Evolutionary conservation across 2,797 vertebrate species (phyloP).

Genomic region (Fistularia tabacaria): DNA sequence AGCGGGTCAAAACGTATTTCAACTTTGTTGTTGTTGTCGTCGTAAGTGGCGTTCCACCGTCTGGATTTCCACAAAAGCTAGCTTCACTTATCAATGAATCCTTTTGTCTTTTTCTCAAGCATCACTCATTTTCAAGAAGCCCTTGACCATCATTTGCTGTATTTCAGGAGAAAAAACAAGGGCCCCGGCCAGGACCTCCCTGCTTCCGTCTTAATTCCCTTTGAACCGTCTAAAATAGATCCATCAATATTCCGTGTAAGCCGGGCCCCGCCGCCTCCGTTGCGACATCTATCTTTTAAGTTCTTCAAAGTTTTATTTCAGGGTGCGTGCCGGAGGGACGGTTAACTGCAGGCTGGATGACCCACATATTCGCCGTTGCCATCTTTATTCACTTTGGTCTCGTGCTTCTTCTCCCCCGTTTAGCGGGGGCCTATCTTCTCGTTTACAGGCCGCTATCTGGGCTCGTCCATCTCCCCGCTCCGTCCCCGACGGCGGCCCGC

Average conservation of each 20-base stretch:
- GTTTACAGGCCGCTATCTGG: slow-evolving; percentile 53
- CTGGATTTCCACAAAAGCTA: too few relatives aligned
- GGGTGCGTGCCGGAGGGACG: slow-evolving; percentile 57
- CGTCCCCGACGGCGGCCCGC: too few relatives aligned
- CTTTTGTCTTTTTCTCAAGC: background rate
- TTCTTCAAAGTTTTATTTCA: slow-evolving; percentile 67
- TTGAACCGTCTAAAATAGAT: slow-evolving; percentile 59
- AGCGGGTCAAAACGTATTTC: too few relatives aligned
- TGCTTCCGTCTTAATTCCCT: slow-evolving; percentile 53
- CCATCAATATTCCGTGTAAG: slow-evolving; percentile 57
- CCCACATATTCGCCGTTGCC: slow-evolving; percentile 67
- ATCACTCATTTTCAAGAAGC: slow-evolving; percentile 8
- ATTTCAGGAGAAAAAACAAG: slow-evolving; percentile 42
- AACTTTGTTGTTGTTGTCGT: too few relatives aligned
- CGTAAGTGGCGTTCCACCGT: too few relatives aligned
- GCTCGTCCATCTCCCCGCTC: too few relatives aligned
- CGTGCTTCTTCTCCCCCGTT: slow-evolving; percentile 57
- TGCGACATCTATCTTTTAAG: slow-evolving; percentile 74
- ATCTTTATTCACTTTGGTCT: slow-evolving; percentile 70
- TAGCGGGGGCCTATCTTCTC: slow-evolving; percentile 49
- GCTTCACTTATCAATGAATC: too few relatives aligned
- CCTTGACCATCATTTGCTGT: slow-evolving; percentile 36
- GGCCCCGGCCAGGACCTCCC: slow-evolving; percentile 46
- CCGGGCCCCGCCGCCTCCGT: slow-evolving; percentile 60
- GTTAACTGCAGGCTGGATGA: slow-evolving; percentile 62